Evolutionary conservation across 2,797 vertebrate species (phyloP).

Genomic region (Sebastes trivittatus): DNA sequence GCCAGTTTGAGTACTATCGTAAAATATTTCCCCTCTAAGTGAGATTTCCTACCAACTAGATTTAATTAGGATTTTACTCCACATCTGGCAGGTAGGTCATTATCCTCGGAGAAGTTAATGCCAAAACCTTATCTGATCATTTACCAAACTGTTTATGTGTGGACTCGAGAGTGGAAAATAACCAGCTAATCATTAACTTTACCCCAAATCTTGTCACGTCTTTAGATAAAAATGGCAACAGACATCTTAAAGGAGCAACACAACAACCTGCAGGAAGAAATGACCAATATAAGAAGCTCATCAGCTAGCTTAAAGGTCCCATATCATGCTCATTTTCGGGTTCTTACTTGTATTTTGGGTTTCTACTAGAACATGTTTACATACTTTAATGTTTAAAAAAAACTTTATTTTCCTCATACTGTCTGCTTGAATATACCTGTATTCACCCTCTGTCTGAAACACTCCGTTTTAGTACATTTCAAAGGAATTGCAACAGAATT

Average conservation of each 20-base stretch:
- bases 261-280: not conserved
- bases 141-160: not conserved
- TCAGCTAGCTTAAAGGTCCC: not conserved
- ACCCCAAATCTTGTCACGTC: not conserved
- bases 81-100: not conserved
- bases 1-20: not conserved
- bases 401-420: no score
- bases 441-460: no score
- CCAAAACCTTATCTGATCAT: not conserved
- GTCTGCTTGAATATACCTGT: no score
- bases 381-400: no score
- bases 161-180: not conserved
- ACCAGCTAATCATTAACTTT: not conserved
- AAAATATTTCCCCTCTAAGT: not conserved
- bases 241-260: not conserved
- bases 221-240: not conserved
- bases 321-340: no score
- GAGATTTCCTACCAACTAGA: not conserved
- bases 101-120: not conserved
- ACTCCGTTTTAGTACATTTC: no score
- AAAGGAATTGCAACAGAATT: no score
- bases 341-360: no score
- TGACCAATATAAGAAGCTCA: not conserved
- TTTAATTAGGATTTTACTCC: not conserved
- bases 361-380: no score